These are phyloP conservation scores for Drosophila nebulosa DNA, from an alignment of 1,140 invertebrate genomes.

Conservation along the genomic window DNA sequence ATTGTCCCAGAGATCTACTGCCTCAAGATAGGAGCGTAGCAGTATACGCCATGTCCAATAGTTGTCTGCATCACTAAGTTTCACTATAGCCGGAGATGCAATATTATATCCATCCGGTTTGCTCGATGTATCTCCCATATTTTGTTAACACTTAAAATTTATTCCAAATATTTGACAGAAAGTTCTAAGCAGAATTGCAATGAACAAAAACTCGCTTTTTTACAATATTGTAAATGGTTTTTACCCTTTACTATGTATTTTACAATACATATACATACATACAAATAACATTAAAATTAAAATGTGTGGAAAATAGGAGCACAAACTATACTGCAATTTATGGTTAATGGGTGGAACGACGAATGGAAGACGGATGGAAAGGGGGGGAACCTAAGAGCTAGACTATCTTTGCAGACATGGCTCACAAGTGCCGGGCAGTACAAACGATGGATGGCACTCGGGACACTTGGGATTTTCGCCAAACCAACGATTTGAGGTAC, in stretches of 20 bases:
- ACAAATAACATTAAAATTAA: constrained; percentile 64
- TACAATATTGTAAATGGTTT: not conserved
- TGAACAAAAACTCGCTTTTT: not conserved
- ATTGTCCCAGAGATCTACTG: constrained; percentile 15
- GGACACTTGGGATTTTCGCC: constrained; percentile 84
- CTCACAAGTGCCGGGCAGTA: constrained; percentile 83
- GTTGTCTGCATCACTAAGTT: constrained; percentile 24
- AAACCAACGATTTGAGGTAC: constrained; percentile 79
- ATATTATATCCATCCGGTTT: not conserved
- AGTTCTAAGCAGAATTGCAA: not conserved
- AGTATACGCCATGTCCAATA: constrained; percentile 35
- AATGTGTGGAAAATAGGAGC: constrained; percentile 59
- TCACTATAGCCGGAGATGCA: constrained; percentile 9
- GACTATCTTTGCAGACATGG: constrained; percentile 82
- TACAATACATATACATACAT: constrained; percentile 40
- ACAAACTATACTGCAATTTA: constrained; percentile 39
- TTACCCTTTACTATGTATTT: constrained; percentile 49
- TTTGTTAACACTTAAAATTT: not conserved
- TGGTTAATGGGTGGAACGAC: constrained; percentile 35
- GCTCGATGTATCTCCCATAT: constrained; percentile 10
- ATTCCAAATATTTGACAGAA: not conserved
- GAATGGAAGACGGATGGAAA: constrained; percentile 28
- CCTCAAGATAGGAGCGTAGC: constrained; percentile 14
- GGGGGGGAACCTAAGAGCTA: constrained; percentile 15
- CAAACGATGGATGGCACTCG: constrained; percentile 84